Evolutionary conservation across 2,113 vertebrate species (phyloP).

Genomic region (Formicarius rufipectus): DNA sequence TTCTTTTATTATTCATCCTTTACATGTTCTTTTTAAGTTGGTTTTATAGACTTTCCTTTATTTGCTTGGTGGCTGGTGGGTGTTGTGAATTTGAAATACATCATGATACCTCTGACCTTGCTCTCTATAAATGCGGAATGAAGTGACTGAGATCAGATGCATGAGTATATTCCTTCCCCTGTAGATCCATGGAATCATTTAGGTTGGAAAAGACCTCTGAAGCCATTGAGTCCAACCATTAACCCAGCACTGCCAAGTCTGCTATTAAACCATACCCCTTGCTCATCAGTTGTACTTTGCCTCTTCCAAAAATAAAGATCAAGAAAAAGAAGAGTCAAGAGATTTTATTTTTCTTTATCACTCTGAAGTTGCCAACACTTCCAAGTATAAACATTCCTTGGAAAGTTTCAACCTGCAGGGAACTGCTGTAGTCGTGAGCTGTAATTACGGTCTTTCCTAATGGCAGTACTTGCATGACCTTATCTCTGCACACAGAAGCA

Average conservation of each 20-base stretch:
- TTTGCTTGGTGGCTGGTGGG: not conserved
- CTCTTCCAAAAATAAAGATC: not conserved
- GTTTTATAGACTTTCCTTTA: not conserved
- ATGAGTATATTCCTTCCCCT: not conserved
- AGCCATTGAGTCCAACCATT: not conserved
- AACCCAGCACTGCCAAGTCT: not conserved
- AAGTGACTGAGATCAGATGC: not conserved
- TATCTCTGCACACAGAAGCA: not conserved
- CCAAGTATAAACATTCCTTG: not conserved
- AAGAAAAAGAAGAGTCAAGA: not conserved
- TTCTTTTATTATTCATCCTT: not conserved
- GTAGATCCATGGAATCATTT: not conserved
- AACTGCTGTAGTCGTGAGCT: not conserved
- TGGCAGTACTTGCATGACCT: not conserved
- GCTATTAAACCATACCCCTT: not conserved
- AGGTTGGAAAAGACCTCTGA: not conserved
- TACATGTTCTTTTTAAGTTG: not conserved
- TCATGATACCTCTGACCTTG: not conserved
- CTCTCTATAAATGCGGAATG: not conserved
- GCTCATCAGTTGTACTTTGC: not conserved
- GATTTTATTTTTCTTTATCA: not conserved
- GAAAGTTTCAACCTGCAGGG: not conserved
- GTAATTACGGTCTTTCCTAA: not conserved
- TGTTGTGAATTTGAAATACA: not conserved
- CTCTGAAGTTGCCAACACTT: not conserved